Base-by-base conservation (phyloP, 2,113 vertebrate genomes). In the Equus przewalskii region DNA sequence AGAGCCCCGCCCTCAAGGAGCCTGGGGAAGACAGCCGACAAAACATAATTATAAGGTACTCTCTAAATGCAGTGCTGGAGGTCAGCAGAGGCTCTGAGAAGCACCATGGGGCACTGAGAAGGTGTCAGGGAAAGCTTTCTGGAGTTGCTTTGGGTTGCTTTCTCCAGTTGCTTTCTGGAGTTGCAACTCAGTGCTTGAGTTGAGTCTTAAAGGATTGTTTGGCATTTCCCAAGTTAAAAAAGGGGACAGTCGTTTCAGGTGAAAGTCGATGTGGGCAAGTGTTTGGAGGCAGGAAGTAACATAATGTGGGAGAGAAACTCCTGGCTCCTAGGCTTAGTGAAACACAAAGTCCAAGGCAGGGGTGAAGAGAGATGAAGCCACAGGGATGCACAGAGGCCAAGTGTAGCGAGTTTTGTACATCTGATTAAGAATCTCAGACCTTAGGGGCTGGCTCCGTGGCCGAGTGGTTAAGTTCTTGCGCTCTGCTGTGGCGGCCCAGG, bases 371-470 rank as follows among this genome's bases (percentile, higher is more conserved):
- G 12, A 62, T 83, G 65, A 85, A 81, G 83, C 24, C 33, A 8
- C 58, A 84, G 65, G 64, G 60, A 64, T 44, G 58, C 75, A 49
- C 44, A 56, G 18, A n/a, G 46, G 46, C 46, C 41, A 24, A 49
- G 18, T 30, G 1, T 24, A 0, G 58, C 21, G 16, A 28, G 5
- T 2, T 33, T 49, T 6, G 8, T 79, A 15, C 11, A 12, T 58
- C 10, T 6, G 54, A 46, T 79, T 62, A 30, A 49, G 30, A 49
- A 93, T 79, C 76, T 56, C 73, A 73, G 41, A 58, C 54, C 82
- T 92, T 67, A 46, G 36, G 51, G 49, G 49, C 49, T 12, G 11
- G 49, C 49, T 12, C 49, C 9, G 49, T 51, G 49, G 49, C 49
- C 12, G 9, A 51, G 49, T 12, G 49, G 49, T 51, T 51, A 12